A percentile compares a stretch with the other conserved stretches of the same genome.
Conservation (phyloP, 2,797 vertebrate genomes). For the Scomberomorus guttatus region DNA sequence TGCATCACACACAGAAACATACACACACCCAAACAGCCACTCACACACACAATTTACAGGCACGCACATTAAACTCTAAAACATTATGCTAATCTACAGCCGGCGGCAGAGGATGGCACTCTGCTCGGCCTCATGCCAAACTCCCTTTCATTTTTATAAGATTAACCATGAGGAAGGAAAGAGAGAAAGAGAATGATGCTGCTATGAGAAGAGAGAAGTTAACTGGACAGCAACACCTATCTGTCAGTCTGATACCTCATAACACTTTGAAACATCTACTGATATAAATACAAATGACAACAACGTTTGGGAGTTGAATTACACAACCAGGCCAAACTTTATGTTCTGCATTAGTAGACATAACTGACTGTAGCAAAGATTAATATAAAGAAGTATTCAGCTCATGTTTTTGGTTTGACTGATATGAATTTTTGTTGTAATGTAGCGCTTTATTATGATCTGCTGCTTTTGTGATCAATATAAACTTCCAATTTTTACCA, state of each 20-base stretch:
- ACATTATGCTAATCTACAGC: conserved; percentile 82
- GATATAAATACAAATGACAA: conserved; percentile 36
- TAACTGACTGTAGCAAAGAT: conserved; percentile 3
- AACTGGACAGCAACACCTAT: conserved; percentile 52
- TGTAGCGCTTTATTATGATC: background rate
- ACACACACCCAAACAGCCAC: conserved; percentile 19
- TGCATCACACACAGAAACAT: background rate
- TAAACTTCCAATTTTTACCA: background rate
- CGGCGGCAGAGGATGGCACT: conserved; percentile 78
- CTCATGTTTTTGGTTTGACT: conserved; percentile 22
- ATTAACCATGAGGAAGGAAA: conserved; percentile 73
- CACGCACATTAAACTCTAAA: conserved; percentile 65
- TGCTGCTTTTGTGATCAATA: background rate
- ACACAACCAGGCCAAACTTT: conserved; percentile 16
- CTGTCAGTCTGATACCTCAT: conserved; percentile 27
- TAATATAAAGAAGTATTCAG: conserved; percentile 17
- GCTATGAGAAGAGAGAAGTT: conserved; percentile 20
- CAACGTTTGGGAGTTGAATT: conserved; percentile 27
- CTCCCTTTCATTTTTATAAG: conserved; percentile 82
- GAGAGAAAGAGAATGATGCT: conserved; percentile 29
- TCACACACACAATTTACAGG: conserved; percentile 45
- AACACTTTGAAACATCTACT: conserved; percentile 21
- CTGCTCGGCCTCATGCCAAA: conserved; percentile 79
- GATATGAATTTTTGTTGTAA: too few relatives aligned
- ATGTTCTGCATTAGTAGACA: conserved; percentile 6